These are phyloP conservation scores for Nemapogon koenigi DNA, from an alignment of 2,888 invertebrate species.

Conservation along the genomic window DNA sequence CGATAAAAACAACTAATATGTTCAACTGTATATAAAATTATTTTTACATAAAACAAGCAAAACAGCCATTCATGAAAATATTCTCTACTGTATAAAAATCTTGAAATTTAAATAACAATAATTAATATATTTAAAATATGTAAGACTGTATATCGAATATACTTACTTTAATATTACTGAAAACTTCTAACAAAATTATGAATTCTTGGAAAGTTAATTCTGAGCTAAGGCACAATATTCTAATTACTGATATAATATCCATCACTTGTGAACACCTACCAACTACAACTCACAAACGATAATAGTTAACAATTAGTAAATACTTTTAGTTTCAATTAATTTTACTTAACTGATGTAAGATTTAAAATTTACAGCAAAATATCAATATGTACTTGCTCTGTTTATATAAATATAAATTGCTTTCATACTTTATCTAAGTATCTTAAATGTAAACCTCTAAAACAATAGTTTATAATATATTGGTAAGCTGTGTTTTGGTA, in stretches of 20 bases:
- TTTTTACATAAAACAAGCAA: slow-evolving; percentile 46
- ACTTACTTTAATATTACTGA: slow-evolving; percentile 20
- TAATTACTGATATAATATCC: slow-evolving; percentile 46
- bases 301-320: slow-evolving; percentile 9
- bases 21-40: slow-evolving; percentile 35
- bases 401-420: slow-evolving; percentile 45
- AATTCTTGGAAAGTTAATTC: slow-evolving; percentile 22
- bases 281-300: slow-evolving; percentile 4
- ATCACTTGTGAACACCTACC: slow-evolving; percentile 31
- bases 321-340: slow-evolving; percentile 1
- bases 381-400: slow-evolving; percentile 26
- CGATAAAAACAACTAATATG: background rate
- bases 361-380: slow-evolving; percentile 53
- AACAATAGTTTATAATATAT: slow-evolving; percentile 37
- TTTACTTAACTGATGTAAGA: slow-evolving; percentile 6
- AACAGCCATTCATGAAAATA: slow-evolving; percentile 34
- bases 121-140: too few species aligned
- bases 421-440: slow-evolving; percentile 44
- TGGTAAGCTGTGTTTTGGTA: slow-evolving; percentile 66
- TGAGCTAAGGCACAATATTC: slow-evolving; percentile 60
- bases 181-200: slow-evolving; percentile 5
- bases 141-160: slow-evolving; percentile 29
- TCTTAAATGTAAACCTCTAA: slow-evolving; percentile 51
- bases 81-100: slow-evolving; percentile 30
- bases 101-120: slow-evolving; percentile 40